Conservation (phyloP, 2,113 vertebrate genomes). For the Myocastor coypus region DNA sequence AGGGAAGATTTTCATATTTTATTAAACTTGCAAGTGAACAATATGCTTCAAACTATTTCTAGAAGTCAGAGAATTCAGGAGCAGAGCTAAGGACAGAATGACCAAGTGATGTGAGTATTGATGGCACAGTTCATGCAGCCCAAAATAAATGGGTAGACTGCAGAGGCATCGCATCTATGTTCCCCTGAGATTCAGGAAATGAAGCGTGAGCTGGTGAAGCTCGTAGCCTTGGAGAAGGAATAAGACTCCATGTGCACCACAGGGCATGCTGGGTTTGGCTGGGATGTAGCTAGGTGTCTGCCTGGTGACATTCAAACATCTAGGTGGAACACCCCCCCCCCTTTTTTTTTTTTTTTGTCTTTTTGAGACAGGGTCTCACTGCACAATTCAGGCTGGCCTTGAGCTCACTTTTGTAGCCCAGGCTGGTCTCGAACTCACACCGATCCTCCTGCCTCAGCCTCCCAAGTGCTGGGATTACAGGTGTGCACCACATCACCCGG, state of each 20-base stretch:
- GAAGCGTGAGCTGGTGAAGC: not conserved
- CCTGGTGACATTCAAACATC: not conserved
- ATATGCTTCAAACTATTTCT: not conserved
- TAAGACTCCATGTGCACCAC: not conserved
- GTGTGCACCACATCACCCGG: too few relatives aligned
- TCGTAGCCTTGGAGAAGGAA: not conserved
- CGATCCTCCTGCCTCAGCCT: too few relatives aligned
- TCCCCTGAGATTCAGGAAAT: not conserved
- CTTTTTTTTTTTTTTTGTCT: too few relatives aligned
- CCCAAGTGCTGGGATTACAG: too few relatives aligned
- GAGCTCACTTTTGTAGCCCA: too few relatives aligned
- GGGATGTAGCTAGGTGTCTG: not conserved
- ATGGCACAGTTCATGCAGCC: not conserved
- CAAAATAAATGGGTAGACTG: not conserved
- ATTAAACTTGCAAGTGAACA: slow-evolving; percentile 20
- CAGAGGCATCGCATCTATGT: not conserved
- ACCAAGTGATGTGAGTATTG: not conserved
- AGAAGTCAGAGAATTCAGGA: not conserved
- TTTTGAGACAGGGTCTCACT: too few relatives aligned
- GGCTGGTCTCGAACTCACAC: too few relatives aligned
- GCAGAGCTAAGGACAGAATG: not conserved
- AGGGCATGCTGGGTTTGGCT: not conserved
- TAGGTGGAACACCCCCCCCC: too few relatives aligned
- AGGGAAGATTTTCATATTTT: not conserved
- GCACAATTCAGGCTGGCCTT: too few relatives aligned